Evolutionary conservation across 2,113 vertebrate species (phyloP).

Genomic region (Kobus ellipsiprymnus): DNA sequence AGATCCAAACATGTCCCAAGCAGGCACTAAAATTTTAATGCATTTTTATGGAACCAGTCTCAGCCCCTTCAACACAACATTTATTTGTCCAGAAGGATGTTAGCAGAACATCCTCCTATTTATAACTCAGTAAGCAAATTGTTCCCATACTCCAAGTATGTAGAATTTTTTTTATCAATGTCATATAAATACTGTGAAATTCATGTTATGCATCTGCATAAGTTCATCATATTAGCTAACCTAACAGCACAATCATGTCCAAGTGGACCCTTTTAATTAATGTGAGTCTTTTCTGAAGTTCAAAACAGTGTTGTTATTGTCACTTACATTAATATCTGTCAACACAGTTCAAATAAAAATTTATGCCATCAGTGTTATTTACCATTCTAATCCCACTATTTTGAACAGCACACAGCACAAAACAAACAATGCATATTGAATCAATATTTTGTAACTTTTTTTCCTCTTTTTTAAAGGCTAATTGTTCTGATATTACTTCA

Average conservation of each 20-base stretch:
- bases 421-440: neutral
- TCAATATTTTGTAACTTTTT: neutral
- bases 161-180: neutral
- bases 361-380: neutral
- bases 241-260: neutral
- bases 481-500: neutral
- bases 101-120: neutral
- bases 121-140: conserved; percentile 17
- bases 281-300: neutral
- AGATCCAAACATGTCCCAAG: conserved; percentile 38
- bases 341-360: conserved; percentile 15
- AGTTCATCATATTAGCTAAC: neutral
- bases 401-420: neutral
- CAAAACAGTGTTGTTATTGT: neutral
- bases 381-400: neutral
- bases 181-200: neutral
- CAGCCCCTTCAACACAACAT: neutral
- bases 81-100: conserved; percentile 46
- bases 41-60: conserved; percentile 44
- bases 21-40: conserved; percentile 59
- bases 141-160: neutral
- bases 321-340: neutral
- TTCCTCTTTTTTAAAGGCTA: neutral
- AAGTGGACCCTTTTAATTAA: neutral
- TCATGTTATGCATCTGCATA: neutral